Evolutionary conservation across 2,888 invertebrate genomes (phyloP), one percentile per base, ranked within the genome.

Genomic region (Morinoia aosen): DNA sequence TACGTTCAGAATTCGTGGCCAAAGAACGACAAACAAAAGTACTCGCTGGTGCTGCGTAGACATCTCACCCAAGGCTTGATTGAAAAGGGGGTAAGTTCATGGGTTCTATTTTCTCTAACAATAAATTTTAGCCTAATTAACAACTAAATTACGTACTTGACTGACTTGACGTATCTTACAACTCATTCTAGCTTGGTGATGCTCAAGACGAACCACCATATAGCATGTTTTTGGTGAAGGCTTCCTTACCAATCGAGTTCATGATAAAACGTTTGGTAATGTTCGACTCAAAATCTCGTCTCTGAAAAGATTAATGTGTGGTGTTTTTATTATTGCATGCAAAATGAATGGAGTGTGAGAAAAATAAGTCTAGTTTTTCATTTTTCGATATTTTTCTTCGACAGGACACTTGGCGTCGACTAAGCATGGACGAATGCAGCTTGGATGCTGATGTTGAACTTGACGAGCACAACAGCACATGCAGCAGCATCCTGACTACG

Each of bases 1-100:
- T 88, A 88, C 94, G 95, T 96, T 39, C 96, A 96, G 96, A 96
- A 95, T 88, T 96, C 96, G 14, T 96, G 96, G 96, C 96, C 96
- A 16, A 95, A 95, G 76, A 88, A 56, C 5, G 91, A 76, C 39
- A 95, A 95, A 40, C 95, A 95, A 40, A 95, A 96, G n/a, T 95
- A 94, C 33, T 95, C 96, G 11, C 94, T 96, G 33, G 95, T 96
- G 61, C 95, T 96, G 33, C 94, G 96, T 3, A 95, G 96, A 33
- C 96, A 96, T 90, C 91, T 96, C 56, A 88, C 96, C 56, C 95
- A 96, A 91, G 95, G 95, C 58, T 93, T 96, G 91, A 95, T 96
- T 16, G 95, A 95, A 58, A 64, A 95, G n/a, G 95, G 61, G 95
- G 95, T 95, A 95, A 95, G 95, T 64, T 64, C 11, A 94, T 58